Percentiles rank a stretch among this genome's conserved stretches.
Evolutionary conservation across 2,113 vertebrate genomes (phyloP).

Genomic region (Calidris pugnax): DNA sequence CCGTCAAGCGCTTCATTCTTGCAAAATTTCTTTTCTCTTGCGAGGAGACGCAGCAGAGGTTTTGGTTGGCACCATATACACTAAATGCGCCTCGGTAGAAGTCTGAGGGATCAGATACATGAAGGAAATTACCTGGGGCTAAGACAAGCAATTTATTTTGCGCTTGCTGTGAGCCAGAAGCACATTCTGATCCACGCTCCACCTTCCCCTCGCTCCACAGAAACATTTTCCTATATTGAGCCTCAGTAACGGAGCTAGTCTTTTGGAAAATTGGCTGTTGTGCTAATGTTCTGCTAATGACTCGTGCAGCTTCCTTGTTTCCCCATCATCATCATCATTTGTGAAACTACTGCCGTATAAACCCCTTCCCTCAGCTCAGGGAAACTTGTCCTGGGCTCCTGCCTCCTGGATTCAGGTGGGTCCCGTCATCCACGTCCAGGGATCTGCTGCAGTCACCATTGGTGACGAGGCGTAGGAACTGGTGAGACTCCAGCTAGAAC

Average conservation of each 20-base stretch:
- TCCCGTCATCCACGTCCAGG: background rate
- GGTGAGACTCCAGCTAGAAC: background rate
- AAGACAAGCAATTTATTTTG: slow-evolving; percentile 19
- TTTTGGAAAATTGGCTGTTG: background rate
- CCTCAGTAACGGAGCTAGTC: background rate
- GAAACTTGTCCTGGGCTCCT: background rate
- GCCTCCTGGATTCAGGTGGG: background rate
- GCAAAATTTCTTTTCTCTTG: background rate
- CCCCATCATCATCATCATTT: background rate
- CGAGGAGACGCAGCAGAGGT: background rate
- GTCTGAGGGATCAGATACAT: background rate
- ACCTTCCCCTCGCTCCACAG: background rate
- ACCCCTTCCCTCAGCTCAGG: rapidly evolving
- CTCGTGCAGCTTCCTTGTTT: background rate
- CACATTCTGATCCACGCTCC: background rate
- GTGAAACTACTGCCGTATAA: background rate
- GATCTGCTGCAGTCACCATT: background rate
- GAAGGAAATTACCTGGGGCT: background rate
- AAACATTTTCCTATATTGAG: background rate
- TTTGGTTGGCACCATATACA: background rate
- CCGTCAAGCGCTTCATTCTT: background rate
- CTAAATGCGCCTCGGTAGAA: background rate
- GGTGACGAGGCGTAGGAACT: rapidly evolving
- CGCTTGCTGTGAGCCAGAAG: background rate
- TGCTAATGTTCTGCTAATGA: background rate